Evolutionary conservation across 2,797 vertebrate genomes (phyloP).

Genomic region (Thripadectes ignobilis): DNA sequence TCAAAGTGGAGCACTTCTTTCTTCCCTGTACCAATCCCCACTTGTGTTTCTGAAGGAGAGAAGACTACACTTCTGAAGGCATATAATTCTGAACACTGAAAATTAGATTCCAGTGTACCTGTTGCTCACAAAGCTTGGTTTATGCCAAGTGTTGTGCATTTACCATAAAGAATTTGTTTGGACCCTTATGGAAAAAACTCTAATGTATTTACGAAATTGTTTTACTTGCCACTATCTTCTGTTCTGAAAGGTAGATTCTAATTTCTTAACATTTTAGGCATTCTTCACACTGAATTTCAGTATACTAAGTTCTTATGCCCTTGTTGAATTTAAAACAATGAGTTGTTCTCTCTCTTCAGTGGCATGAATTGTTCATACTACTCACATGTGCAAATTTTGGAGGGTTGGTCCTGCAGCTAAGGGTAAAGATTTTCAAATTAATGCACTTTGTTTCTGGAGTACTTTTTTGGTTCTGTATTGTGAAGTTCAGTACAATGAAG

Average conservation of each 20-base stretch:
- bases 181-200: neutral
- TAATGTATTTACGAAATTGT: neutral
- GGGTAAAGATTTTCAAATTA: neutral
- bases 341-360: neutral
- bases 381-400: neutral
- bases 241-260: neutral
- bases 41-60: conserved; percentile 37
- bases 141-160: neutral
- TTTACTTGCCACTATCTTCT: neutral
- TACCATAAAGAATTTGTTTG: neutral
- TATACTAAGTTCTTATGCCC: neutral
- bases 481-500: neutral
- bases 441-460: neutral
- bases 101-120: neutral
- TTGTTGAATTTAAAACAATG: neutral
- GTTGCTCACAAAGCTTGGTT: neutral
- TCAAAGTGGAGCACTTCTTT: conserved; percentile 20
- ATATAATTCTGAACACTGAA: neutral
- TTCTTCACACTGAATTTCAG: neutral
- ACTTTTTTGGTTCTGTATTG: neutral
- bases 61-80: neutral
- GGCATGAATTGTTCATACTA: neutral
- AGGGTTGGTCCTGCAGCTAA: neutral
- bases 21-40: conserved; percentile 8
- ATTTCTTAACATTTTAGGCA: neutral